phyloP scores from a whole-genome alignment of 2,113 vertebrate genomes.

The Crotophaga sulcirostris region DNA sequence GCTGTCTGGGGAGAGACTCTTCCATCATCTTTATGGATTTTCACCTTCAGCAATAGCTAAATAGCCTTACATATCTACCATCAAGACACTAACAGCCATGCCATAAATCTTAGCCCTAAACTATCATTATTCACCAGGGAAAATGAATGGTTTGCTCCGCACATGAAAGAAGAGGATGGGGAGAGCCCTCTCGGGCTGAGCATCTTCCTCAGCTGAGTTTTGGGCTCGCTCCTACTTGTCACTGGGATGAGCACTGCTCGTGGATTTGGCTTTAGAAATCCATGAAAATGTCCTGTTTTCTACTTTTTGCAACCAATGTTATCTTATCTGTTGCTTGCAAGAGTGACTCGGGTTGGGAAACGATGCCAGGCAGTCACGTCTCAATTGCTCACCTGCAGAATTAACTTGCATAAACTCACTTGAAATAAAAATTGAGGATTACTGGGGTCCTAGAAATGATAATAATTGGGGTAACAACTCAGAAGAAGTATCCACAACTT shows the following conservation, averaged over 20 bases:
- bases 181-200: neutral
- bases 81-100: neutral
- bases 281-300: neutral
- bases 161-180: neutral
- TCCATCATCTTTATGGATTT: slow-evolving; percentile 53
- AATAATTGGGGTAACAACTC: neutral
- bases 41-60: slow-evolving; percentile 26
- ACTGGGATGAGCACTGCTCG: neutral
- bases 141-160: slow-evolving; percentile 2
- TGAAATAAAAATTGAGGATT: neutral
- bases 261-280: neutral
- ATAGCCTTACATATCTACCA: slow-evolving; percentile 8
- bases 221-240: neutral
- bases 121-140: neutral
- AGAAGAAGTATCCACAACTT: neutral
- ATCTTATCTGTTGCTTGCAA: neutral
- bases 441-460: neutral
- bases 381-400: neutral
- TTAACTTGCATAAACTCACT: neutral
- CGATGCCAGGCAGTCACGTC: rapidly evolving
- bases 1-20: neutral
- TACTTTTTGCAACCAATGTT: neutral
- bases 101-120: slow-evolving; percentile 49
- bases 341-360: neutral
- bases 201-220: neutral